Percentiles rank a stretch among this genome's conserved stretches.
phyloP scores from a whole-genome alignment of 2,797 vertebrate species.

The Catharus ustulatus region DNA sequence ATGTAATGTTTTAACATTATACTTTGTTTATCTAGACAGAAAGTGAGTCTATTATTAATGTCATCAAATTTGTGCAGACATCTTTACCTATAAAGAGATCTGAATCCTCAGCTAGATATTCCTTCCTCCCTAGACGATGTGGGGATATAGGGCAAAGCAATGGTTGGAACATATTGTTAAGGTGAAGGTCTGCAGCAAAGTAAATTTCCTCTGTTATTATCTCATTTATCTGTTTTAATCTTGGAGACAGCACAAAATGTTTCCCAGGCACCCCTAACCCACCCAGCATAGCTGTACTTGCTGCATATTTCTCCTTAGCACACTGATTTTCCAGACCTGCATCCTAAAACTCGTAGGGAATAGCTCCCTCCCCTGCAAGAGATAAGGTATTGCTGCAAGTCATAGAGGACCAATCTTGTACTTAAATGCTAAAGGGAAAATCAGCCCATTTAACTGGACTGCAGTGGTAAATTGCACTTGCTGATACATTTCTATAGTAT shows the following conservation, averaged over 20 bases:
- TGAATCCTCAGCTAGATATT: neutral
- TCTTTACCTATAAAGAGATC: neutral
- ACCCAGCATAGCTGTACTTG: neutral
- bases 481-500: neutral
- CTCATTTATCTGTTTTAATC: neutral
- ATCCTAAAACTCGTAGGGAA: slow-evolving; percentile 41
- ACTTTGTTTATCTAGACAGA: neutral
- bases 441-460: neutral
- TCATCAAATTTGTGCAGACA: neutral
- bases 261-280: neutral
- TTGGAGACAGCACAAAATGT: neutral
- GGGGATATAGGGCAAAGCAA: neutral
- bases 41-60: neutral
- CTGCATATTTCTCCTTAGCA: neutral
- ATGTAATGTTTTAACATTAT: neutral
- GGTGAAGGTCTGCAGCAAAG: neutral
- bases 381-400: slow-evolving; percentile 1
- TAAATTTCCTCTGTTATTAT: neutral
- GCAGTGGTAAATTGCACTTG: neutral
- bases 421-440: neutral
- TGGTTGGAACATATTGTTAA: neutral
- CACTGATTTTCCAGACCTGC: neutral
- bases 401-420: neutral
- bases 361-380: slow-evolving; percentile 61
- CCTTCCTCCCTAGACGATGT: neutral